Conservation (phyloP, 1,140 invertebrate genomes). For the Scaptomyza graminum region DNA sequence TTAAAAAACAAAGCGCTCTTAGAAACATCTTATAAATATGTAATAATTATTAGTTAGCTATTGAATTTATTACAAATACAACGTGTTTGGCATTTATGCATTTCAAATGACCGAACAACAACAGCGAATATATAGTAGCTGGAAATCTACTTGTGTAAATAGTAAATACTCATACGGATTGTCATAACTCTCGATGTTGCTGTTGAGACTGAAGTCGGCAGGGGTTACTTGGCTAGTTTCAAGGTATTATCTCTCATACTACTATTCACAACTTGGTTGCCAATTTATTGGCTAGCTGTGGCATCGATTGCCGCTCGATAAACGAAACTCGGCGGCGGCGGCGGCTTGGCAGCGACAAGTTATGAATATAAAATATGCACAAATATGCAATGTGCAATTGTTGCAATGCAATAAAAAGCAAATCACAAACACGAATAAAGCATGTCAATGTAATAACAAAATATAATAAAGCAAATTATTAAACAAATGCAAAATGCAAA, state of each 20-base stretch:
- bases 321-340: conserved; percentile 43
- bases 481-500: conserved; percentile 66
- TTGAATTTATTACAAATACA: conserved; percentile 41
- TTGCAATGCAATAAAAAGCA: neutral
- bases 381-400: conserved; percentile 61
- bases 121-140: conserved; percentile 5
- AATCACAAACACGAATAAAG: conserved; percentile 65
- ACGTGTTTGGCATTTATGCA: conserved; percentile 44
- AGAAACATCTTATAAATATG: conserved; percentile 31
- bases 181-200: conserved; percentile 73
- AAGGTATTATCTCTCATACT: conserved; percentile 55
- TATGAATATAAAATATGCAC: conserved; percentile 82
- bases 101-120: conserved; percentile 32
- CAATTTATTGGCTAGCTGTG: conserved; percentile 70
- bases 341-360: conserved; percentile 61
- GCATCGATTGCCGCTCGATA: conserved; percentile 75
- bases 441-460: conserved; percentile 77
- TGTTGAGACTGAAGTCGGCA: neutral
- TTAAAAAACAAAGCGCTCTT: conserved; percentile 26
- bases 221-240: conserved; percentile 42
- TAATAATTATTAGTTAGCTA: conserved; percentile 37
- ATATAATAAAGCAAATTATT: conserved; percentile 78
- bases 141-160: conserved; percentile 8
- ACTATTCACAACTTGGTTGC: conserved; percentile 30
- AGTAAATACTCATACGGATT: conserved; percentile 45